Evolutionary conservation across 2,888 invertebrate genomes (phyloP), one percentile per base, ranked within the genome.

Genomic region (Ecdyonurus torrentis): DNA sequence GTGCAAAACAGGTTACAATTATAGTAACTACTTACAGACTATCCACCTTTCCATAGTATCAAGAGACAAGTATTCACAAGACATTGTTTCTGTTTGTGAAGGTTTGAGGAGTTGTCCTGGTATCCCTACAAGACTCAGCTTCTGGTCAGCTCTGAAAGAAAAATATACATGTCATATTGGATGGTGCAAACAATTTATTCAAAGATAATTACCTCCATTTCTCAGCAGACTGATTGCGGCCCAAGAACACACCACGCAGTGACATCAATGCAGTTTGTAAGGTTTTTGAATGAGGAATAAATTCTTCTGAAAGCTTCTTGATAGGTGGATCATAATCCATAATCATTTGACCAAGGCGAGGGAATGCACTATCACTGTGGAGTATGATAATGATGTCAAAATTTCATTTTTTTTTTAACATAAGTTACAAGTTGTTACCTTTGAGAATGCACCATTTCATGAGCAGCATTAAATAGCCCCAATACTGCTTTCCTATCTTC

Each of bases 41-140:
- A 99, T 89, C 96, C 97, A 99, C 70, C 93, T 84, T 72, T 99
- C 99, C 81, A 99, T 87, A 52, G 85, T 83, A 72, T 99, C 98
- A 65, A 98, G 76, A 1, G 98, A 96, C 61, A 99, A 77, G 75
- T 91, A 98, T 78, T 99, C 99, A 75, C 97, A 98, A 1, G 97
- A 96, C 83, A 97, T 94, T 23, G 90, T 91, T 69, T 96, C 96
- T 0, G 95, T 94, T 69, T 91, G 88, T 0, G 95, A 89, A 2
- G 97, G 95, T 74, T 94, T 96, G 22, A 98, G 77, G 62, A 99
- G 83, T 71, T 92, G 89, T n/a, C 89, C 85, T 1, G 99, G 96
- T 74, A 93, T 95, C 25, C 94, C 91, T 1, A 97, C 90, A 55
- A 99, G 78, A 71, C 96, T 97, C 37, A 97, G 77, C 74, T 92